phyloP scores from a whole-genome alignment of 2,113 vertebrate genomes.

The Erinaceus europaeus region DNA sequence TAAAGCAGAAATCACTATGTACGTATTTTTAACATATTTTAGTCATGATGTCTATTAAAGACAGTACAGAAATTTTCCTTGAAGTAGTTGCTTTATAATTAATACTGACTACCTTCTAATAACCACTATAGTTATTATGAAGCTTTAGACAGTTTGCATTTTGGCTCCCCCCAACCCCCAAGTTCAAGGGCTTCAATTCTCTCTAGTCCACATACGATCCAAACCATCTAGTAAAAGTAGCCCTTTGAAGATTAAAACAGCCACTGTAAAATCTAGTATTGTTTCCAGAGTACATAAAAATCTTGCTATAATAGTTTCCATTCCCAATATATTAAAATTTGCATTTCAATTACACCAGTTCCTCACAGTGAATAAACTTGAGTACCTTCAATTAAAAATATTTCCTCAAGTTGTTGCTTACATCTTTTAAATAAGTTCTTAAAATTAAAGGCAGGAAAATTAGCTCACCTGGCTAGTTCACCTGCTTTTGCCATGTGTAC shows the following conservation, averaged over 20 bases:
- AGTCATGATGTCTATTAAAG: neutral
- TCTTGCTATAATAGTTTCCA: neutral
- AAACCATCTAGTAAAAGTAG: no score
- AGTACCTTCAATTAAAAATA: neutral
- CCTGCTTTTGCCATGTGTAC: no score
- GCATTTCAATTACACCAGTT: neutral
- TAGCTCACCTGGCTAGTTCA: no score
- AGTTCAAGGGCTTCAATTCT: no score
- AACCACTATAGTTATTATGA: no score
- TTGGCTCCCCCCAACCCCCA: no score
- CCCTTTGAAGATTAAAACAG: conserved; percentile 31
- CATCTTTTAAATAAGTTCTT: neutral
- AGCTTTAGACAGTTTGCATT: no score
- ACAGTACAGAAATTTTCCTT: conserved; percentile 7
- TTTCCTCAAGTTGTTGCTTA: neutral
- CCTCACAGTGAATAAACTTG: neutral
- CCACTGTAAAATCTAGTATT: conserved; percentile 13
- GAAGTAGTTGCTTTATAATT: neutral
- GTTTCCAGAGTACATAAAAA: conserved; percentile 3
- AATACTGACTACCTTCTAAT: no score
- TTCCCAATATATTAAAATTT: conserved; percentile 14
- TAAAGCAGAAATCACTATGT: neutral
- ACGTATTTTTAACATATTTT: neutral
- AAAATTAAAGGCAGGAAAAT: no score
- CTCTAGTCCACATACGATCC: no score